Conservation (phyloP, 2,797 vertebrate genomes). For the Rhinichthys osculus region DNA sequence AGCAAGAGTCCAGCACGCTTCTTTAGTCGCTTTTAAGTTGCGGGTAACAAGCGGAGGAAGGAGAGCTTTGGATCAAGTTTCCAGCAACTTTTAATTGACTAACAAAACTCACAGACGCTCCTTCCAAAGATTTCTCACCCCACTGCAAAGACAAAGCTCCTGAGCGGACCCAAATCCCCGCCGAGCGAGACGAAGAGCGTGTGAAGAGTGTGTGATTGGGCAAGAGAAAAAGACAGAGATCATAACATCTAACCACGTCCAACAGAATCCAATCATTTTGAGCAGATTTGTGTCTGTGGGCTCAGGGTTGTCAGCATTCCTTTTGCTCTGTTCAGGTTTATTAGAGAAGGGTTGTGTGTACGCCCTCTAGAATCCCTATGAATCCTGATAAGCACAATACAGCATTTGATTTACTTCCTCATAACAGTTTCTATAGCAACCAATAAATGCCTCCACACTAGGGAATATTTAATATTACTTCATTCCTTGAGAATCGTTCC, state of each 20-base stretch:
- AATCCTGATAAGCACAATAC: slow-evolving; percentile 45
- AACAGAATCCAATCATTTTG: slow-evolving; percentile 26
- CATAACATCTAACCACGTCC: slow-evolving; percentile 18
- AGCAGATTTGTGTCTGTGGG: not conserved
- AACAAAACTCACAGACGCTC: slow-evolving; percentile 36
- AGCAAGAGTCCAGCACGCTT: slow-evolving; percentile 7
- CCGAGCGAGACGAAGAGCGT: not conserved
- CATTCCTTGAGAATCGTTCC: slow-evolving; percentile 12
- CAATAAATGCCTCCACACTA: slow-evolving; percentile 41
- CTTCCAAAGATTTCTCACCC: slow-evolving; percentile 14
- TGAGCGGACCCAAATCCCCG: not conserved
- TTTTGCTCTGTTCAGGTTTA: slow-evolving; percentile 16
- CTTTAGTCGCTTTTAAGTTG: slow-evolving; percentile 16
- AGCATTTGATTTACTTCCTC: slow-evolving; percentile 51
- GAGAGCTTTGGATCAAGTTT: slow-evolving; percentile 44
- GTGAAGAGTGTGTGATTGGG: not conserved
- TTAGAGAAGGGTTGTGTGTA: not conserved
- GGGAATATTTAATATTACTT: slow-evolving; percentile 37
- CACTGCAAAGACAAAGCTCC: slow-evolving; percentile 18
- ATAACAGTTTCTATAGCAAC: slow-evolving; percentile 60
- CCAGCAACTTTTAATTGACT: slow-evolving; percentile 60
- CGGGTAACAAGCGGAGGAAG: slow-evolving; percentile 34
- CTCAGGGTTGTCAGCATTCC: not conserved
- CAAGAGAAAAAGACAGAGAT: not conserved
- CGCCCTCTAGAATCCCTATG: slow-evolving; percentile 32